phyloP scores from a whole-genome alignment of 2,888 invertebrate species.

The Anoplius nigerrimus region DNA sequence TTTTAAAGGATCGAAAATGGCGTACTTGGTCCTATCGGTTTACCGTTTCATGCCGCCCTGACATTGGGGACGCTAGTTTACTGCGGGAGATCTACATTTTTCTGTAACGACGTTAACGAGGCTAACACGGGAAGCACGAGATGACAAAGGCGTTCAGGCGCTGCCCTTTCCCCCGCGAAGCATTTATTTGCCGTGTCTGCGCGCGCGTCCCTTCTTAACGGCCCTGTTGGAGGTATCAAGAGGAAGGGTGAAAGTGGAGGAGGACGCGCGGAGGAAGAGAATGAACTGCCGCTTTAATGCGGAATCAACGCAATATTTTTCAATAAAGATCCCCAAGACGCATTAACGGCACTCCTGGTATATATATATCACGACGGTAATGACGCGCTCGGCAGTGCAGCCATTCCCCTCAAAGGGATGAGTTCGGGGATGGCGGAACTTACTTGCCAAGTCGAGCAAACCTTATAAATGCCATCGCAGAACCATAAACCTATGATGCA shows the following conservation, averaged over 20 bases:
- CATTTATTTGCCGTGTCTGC: too few species aligned
- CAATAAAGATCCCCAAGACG: conserved; percentile 61
- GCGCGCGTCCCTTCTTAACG: too few species aligned
- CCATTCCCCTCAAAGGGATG: conserved; percentile 32
- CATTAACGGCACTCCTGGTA: conserved; percentile 63
- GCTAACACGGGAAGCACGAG: too few species aligned
- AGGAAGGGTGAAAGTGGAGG: not conserved
- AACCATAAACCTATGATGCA: conserved; percentile 66
- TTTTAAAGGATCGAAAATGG: too few species aligned
- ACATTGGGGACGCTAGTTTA: too few species aligned
- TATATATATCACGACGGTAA: conserved; percentile 67
- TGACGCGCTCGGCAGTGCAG: conserved; percentile 57
- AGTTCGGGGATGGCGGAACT: conserved; percentile 43
- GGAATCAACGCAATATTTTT: conserved; percentile 59
- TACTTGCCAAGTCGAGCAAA: conserved; percentile 59
- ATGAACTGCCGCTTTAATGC: conserved; percentile 49
- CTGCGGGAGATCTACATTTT: too few species aligned
- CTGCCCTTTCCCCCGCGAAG: too few species aligned
- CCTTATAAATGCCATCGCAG: conserved; percentile 66
- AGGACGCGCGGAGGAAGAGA: conserved; percentile 11
- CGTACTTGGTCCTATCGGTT: too few species aligned
- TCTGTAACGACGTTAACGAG: too few species aligned
- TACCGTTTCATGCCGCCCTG: too few species aligned
- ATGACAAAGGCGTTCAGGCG: too few species aligned
- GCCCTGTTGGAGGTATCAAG: too few species aligned